Conservation (phyloP, 2,888 invertebrate species). For the Linyphia triangularis region DNA sequence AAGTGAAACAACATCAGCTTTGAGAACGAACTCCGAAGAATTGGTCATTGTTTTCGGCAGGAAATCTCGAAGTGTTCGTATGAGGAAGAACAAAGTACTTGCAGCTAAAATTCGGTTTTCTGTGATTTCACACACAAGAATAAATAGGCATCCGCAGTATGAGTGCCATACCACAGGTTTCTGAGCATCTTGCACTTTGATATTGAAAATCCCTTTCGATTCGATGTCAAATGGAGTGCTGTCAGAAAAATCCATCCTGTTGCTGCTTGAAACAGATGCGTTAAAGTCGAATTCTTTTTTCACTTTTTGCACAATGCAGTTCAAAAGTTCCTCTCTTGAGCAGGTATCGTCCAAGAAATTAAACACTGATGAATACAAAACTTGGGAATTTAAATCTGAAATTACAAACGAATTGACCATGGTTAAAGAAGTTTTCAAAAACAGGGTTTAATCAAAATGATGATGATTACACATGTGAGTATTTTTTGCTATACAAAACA, state of each 20-base stretch:
- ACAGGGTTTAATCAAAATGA: too few species aligned
- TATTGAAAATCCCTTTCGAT: conserved; percentile 58
- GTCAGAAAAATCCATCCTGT: conserved; percentile 20
- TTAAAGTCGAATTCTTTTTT: conserved; percentile 70
- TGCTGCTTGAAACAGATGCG: conserved; percentile 25
- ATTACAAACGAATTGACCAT: conserved; percentile 67
- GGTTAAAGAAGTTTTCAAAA: neutral
- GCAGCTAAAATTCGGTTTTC: conserved; percentile 65
- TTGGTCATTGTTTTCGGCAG: conserved; percentile 26
- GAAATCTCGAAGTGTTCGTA: conserved; percentile 52
- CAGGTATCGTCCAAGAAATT: conserved; percentile 34
- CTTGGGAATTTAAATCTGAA: conserved; percentile 52
- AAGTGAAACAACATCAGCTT: conserved; percentile 56
- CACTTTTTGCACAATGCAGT: conserved; percentile 31
- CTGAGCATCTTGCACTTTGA: conserved; percentile 31
- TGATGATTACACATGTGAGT: too few species aligned
- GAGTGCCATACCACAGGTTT: conserved; percentile 67
- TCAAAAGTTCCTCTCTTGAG: neutral
- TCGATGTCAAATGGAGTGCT: conserved; percentile 23
- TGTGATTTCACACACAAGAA: conserved; percentile 51
- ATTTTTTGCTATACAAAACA: too few species aligned
- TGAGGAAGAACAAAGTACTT: conserved; percentile 50
- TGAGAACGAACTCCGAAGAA: conserved; percentile 22
- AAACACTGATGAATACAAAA: conserved; percentile 62
- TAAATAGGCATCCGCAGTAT: conserved; percentile 63